Evolutionary conservation across 2,113 vertebrate genomes (phyloP).

Genomic region (Suncus etruscus): DNA sequence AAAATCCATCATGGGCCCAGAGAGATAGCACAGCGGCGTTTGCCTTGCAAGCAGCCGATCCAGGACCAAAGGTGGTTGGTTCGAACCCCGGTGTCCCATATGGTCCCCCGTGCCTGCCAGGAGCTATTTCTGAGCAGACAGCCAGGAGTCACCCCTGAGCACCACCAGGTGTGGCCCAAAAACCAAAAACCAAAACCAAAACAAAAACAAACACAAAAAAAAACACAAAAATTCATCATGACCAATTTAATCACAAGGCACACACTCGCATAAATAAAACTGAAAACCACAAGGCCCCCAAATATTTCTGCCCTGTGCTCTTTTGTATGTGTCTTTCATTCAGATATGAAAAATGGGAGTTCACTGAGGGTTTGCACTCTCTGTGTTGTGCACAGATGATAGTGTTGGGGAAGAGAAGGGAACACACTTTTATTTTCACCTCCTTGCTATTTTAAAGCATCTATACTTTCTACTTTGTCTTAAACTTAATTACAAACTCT

Average conservation of each 20-base stretch:
- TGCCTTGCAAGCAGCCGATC: no score
- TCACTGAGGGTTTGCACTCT: neutral
- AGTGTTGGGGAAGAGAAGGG: constrained; percentile 39
- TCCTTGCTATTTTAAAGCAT: constrained; percentile 64
- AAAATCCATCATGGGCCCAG: no score
- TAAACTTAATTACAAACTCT: constrained; percentile 61
- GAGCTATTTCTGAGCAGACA: no score
- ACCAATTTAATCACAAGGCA: neutral
- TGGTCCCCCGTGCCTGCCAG: no score
- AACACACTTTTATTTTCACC: constrained; percentile 17
- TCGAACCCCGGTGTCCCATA: no score
- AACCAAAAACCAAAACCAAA: no score
- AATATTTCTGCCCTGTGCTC: neutral
- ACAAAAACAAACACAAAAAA: no score
- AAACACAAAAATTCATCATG: constrained; percentile 24
- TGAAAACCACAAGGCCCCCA: neutral
- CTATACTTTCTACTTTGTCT: constrained; percentile 65
- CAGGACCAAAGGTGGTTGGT: no score
- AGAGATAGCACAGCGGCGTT: no score
- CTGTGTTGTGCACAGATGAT: constrained; percentile 2
- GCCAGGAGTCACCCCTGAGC: no score
- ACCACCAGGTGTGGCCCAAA: no score
- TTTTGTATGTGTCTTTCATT: constrained; percentile 12
- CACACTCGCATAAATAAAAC: neutral
- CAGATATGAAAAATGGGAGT: neutral